Percentiles rank a stretch among this genome's conserved stretches.
Evolutionary conservation across 2,888 invertebrate species (phyloP).

Genomic region (Dione juno): DNA sequence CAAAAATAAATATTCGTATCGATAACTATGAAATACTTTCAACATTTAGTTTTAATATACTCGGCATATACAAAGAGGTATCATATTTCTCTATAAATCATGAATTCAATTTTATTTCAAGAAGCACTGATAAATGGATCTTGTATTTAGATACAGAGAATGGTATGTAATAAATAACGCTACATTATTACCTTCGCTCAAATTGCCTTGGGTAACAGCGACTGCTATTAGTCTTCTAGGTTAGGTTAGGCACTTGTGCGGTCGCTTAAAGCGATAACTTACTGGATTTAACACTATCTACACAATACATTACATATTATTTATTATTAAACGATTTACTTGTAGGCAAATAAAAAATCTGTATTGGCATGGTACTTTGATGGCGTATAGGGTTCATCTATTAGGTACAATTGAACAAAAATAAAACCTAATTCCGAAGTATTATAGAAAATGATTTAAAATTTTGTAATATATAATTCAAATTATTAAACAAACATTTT

Average conservation of each 20-base stretch:
- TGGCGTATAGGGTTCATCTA: no score
- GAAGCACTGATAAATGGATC: constrained; percentile 18
- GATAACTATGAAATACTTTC: not conserved
- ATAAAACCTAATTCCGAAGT: no score
- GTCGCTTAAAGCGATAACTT: constrained; percentile 30
- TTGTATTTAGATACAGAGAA: constrained; percentile 23
- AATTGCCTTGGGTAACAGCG: constrained; percentile 33
- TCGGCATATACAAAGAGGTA: not conserved
- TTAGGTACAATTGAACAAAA: no score
- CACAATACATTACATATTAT: constrained; percentile 10
- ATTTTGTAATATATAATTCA: no score
- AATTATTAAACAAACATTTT: no score
- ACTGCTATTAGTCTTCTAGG: constrained; percentile 34
- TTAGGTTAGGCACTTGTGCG: constrained; percentile 33
- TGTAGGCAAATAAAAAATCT: not conserved
- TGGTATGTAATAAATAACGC: constrained; percentile 24
- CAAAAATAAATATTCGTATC: no score
- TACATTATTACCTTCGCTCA: constrained; percentile 31
- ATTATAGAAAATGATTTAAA: not conserved
- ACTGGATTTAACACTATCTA: constrained; percentile 20
- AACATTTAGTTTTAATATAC: not conserved
- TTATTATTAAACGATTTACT: not conserved
- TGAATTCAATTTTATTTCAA: constrained; percentile 8
- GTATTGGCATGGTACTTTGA: no score
- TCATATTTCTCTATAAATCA: not conserved